These are phyloP conservation scores for Bradysia coprophila DNA, from an alignment of 1,140 invertebrate genomes.

Conservation along the genomic window DNA sequence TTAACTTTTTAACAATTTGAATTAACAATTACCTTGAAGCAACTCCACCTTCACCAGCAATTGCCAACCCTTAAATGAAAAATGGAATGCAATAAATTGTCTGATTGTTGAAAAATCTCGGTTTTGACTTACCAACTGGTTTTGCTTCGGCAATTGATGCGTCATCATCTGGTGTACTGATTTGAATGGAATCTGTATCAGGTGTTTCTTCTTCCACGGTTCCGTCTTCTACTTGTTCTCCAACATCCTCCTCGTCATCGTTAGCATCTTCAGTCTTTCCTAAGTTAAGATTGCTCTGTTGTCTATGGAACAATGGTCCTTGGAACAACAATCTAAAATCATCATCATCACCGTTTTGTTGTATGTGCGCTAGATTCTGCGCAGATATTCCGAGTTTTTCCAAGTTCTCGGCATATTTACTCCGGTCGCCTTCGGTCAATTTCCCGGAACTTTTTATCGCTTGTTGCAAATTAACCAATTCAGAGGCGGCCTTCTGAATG, in stretches of 20 bases:
- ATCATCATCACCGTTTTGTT: conserved; percentile 17
- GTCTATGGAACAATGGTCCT: neutral
- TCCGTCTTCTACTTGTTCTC: conserved; percentile 14
- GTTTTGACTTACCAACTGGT: conserved; percentile 30
- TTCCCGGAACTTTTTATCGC: conserved; percentile 24
- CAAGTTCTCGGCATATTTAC: conserved; percentile 24
- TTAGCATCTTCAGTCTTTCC: conserved; percentile 12
- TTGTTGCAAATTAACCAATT: conserved; percentile 28
- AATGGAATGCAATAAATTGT: neutral
- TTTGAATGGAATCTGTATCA: conserved; percentile 23
- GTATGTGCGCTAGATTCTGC: conserved; percentile 23
- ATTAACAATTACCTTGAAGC: too few species aligned
- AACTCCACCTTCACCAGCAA: conserved; percentile 41
- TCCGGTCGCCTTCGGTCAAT: conserved; percentile 24
- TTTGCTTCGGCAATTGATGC: conserved; percentile 48
- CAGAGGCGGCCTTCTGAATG: conserved; percentile 26
- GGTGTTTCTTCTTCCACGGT: conserved; percentile 17
- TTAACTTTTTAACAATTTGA: too few species aligned
- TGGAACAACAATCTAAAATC: conserved; percentile 16
- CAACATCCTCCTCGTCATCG: neutral
- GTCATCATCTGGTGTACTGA: conserved; percentile 29
- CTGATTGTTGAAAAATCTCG: neutral
- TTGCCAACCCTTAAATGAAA: conserved; percentile 27
- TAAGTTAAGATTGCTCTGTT: conserved; percentile 5
- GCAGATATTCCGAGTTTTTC: conserved; percentile 25